Percentiles rank a stretch among this genome's conserved stretches.
phyloP scores from a whole-genome alignment of 2,113 vertebrate species.

The Lagopus muta region DNA sequence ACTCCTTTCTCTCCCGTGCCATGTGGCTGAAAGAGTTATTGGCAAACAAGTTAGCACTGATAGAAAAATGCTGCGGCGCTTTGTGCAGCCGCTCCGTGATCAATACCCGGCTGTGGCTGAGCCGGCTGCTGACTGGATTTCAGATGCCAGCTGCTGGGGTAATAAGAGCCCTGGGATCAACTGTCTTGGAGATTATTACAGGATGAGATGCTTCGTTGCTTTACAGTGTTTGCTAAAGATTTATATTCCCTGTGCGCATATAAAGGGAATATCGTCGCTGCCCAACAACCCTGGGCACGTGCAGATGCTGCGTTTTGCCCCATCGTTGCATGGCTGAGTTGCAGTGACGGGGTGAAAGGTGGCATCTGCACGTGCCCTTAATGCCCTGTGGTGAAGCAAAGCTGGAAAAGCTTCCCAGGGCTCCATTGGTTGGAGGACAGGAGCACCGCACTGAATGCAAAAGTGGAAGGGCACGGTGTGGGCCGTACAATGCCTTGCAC shows the following conservation, averaged over 20 bases:
- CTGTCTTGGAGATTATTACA: constrained; percentile 60
- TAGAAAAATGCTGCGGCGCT: constrained; percentile 1
- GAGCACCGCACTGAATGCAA: background rate
- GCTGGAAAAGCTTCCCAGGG: background rate
- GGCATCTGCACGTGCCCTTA: background rate
- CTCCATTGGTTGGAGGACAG: background rate
- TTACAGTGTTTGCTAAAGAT: constrained; percentile 68
- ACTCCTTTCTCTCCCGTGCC: background rate
- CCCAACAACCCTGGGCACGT: background rate
- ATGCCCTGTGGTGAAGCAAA: background rate
- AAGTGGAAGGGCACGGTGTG: background rate
- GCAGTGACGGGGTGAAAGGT: background rate
- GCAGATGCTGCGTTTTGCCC: background rate
- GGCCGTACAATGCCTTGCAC: background rate
- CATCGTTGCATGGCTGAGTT: background rate
- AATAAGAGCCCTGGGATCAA: constrained; percentile 73
- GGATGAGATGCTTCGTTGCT: constrained; percentile 66
- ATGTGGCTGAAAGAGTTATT: background rate
- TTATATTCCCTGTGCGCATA: constrained; percentile 50
- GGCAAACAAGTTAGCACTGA: constrained; percentile 70
- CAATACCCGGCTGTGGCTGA: constrained; percentile 59
- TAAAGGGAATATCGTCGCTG: background rate
- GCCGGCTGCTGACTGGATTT: constrained; percentile 44
- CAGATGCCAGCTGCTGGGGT: constrained; percentile 13
- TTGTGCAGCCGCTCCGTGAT: constrained; percentile 53